Percentiles rank a stretch among this genome's conserved stretches.
These are phyloP conservation scores for Micropoecilia bifurca DNA, from an alignment of 2,797 vertebrate species.

Conservation along the genomic window DNA sequence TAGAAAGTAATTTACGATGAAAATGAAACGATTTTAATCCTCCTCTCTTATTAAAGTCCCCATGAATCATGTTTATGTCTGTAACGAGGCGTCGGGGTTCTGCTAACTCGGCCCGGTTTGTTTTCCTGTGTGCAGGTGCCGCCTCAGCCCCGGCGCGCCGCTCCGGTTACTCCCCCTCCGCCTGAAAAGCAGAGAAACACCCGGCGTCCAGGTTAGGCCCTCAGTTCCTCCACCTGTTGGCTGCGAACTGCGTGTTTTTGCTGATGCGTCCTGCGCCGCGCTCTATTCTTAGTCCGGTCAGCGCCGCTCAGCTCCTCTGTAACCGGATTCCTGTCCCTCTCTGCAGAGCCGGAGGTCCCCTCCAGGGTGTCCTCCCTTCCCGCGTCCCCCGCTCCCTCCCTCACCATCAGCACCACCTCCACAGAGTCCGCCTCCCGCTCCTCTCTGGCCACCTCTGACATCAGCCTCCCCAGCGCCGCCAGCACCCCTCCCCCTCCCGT, in stretches of 20 bases:
- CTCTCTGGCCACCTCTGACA: slow-evolving; percentile 84
- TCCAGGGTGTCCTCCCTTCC: slow-evolving; percentile 75
- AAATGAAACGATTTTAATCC: neutral
- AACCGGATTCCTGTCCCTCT: slow-evolving; percentile 54
- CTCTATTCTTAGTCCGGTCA: slow-evolving; percentile 70
- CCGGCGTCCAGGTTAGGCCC: slow-evolving; percentile 68
- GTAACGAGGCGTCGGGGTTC: neutral
- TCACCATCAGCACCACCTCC: slow-evolving; percentile 88
- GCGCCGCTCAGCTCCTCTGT: slow-evolving; percentile 47
- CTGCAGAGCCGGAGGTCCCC: slow-evolving; percentile 75
- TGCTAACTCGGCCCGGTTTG: neutral
- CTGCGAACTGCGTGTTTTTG: neutral
- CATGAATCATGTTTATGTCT: neutral
- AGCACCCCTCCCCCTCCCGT: slow-evolving; percentile 91
- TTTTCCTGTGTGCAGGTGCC: slow-evolving; percentile 80
- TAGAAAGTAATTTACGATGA: neutral
- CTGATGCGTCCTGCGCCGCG: slow-evolving; percentile 41
- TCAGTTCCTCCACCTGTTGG: neutral
- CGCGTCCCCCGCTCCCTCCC: slow-evolving; percentile 83
- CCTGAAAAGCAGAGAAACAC: slow-evolving; percentile 88
- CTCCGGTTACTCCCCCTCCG: slow-evolving; percentile 89
- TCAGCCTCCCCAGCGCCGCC: slow-evolving; percentile 86
- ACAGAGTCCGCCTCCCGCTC: slow-evolving; percentile 83
- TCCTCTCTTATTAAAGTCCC: neutral
- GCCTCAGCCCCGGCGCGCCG: slow-evolving; percentile 87